These are phyloP conservation scores for Larimichthys crocea DNA, from an alignment of 2,113 vertebrate genomes.

Conservation along the genomic window DNA sequence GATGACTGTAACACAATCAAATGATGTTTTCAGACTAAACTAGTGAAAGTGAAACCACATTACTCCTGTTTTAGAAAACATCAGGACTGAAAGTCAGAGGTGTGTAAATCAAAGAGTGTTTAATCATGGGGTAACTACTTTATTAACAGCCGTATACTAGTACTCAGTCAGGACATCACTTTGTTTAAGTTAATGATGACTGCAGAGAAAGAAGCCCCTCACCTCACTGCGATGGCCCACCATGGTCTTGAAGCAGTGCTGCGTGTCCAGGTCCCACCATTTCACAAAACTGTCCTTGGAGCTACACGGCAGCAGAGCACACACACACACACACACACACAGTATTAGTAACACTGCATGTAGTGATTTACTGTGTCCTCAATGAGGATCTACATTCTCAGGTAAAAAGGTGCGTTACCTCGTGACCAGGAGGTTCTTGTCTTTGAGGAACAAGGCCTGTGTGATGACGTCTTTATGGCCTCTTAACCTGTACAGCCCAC, in stretches of 20 bases:
- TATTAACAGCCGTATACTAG: neutral
- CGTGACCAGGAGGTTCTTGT: conserved; percentile 92
- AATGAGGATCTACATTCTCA: neutral
- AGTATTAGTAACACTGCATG: neutral
- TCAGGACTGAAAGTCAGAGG: neutral
- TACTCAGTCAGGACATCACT: neutral
- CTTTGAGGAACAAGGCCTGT: conserved; percentile 90
- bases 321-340: neutral
- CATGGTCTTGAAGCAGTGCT: conserved; percentile 98
- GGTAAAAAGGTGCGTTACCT: conserved; percentile 83
- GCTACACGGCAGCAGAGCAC: conserved; percentile 72
- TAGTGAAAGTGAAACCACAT: neutral
- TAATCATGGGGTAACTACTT: no score
- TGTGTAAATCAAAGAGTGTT: neutral
- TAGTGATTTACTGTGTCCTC: neutral
- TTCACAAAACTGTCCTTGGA: conserved; percentile 96
- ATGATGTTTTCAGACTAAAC: neutral
- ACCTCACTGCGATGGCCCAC: conserved; percentile 97
- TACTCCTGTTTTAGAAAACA: neutral
- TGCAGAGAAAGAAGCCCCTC: conserved; percentile 12
- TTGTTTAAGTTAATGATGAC: neutral
- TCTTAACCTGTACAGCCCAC: conserved; percentile 92
- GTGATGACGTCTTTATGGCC: conserved; percentile 96
- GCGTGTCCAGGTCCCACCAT: conserved; percentile 98
- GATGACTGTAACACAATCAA: neutral